A percentile compares a stretch with the other conserved stretches of the same genome.
Conservation (phyloP, 1,140 invertebrate species). For the Cherax destructor region DNA sequence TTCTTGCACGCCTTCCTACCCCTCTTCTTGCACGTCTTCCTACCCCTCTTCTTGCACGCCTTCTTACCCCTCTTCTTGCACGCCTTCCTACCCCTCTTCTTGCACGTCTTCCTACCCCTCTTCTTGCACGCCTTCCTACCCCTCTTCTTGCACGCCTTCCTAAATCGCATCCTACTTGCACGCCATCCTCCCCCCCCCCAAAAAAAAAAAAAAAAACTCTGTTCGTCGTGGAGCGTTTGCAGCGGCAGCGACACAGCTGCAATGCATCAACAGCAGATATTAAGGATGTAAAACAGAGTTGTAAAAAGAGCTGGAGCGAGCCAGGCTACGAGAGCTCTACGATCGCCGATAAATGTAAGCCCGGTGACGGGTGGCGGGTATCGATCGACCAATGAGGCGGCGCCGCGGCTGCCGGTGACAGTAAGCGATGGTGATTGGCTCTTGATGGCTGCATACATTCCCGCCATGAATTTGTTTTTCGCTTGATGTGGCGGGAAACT, state of each 20-base stretch:
- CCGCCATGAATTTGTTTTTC: slow-evolving; percentile 67
- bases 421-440: slow-evolving; percentile 67
- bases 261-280: slow-evolving; percentile 8
- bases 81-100: no score
- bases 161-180: background rate
- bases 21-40: no score
- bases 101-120: no score
- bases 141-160: no score
- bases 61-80: no score
- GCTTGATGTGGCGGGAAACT: slow-evolving; percentile 31
- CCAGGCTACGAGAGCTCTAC: background rate
- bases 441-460: slow-evolving; percentile 64
- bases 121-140: no score
- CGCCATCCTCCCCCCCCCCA: background rate
- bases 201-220: no score
- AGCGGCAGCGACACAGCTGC: background rate
- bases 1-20: no score
- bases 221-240: background rate
- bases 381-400: slow-evolving; percentile 62
- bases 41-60: no score
- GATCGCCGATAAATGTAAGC: slow-evolving; percentile 34
- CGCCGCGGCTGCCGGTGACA: slow-evolving; percentile 50
- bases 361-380: slow-evolving; percentile 53
- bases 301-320: background rate
- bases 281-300: slow-evolving; percentile 17